A percentile compares a stretch with the other conserved stretches of the same genome.
Evolutionary conservation across 2,888 invertebrate species (phyloP).

Genomic region (Melikaiella ostensackeni): DNA sequence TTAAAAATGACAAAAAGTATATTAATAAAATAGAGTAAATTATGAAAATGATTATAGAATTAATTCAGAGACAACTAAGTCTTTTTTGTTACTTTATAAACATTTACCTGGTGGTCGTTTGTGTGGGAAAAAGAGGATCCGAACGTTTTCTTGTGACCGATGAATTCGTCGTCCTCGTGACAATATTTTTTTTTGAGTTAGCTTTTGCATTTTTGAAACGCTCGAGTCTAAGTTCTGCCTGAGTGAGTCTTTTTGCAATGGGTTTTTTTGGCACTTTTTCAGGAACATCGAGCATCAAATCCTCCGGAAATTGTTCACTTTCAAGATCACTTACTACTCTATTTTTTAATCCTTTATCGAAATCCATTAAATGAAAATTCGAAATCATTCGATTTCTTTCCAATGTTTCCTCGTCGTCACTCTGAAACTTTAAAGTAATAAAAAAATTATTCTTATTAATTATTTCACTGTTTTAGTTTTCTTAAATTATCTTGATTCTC

Average conservation of each 20-base stretch:
- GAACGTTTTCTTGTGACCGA: slow-evolving; percentile 65
- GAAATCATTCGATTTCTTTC: slow-evolving; percentile 65
- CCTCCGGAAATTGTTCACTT: slow-evolving; percentile 77
- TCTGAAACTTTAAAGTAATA: slow-evolving; percentile 57
- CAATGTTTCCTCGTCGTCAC: slow-evolving; percentile 62
- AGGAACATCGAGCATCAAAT: slow-evolving; percentile 67
- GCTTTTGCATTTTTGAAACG: slow-evolving; percentile 66
- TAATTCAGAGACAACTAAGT: neutral
- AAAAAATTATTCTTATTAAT: slow-evolving; percentile 46
- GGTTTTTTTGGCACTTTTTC: slow-evolving; percentile 68
- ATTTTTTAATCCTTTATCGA: slow-evolving; percentile 76
- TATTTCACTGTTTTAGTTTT: neutral
- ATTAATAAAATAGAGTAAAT: neutral
- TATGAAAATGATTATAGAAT: neutral
- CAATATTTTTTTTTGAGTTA: slow-evolving; percentile 62
- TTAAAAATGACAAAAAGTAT: neutral
- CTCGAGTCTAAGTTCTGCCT: slow-evolving; percentile 70
- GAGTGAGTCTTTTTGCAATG: slow-evolving; percentile 73
- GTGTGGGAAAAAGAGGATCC: slow-evolving; percentile 51
- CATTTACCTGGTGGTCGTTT: slow-evolving; percentile 6
- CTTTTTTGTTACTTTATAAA: neutral
- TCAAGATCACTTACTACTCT: slow-evolving; percentile 75
- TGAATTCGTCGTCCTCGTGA: slow-evolving; percentile 38
- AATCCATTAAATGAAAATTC: slow-evolving; percentile 67
- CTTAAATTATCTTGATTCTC: too few relatives aligned